Evolutionary conservation across 2,888 invertebrate genomes (phyloP), one percentile per base, ranked within the genome.

Genomic region (Choristoneura rosaceana): DNA sequence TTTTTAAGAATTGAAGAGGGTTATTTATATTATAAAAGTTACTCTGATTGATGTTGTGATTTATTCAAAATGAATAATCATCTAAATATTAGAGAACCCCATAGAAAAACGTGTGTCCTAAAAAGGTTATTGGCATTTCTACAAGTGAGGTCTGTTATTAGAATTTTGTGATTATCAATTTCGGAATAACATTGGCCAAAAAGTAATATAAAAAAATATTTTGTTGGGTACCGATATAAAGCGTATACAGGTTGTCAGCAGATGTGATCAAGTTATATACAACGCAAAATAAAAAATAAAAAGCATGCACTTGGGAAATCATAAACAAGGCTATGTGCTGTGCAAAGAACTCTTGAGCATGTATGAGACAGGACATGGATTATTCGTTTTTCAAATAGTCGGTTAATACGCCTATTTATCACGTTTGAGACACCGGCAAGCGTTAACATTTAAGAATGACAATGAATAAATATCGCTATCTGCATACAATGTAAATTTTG

Each of bases 291-390:
- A 14, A n/a, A 45, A 62, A 25, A 43, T 10, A 25, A 67, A 71
- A 71, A 43, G 45, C 62, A 71, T 68, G 67, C 62, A 8, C 15
- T 45, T 47, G 55, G 38, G 9, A 15, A 61, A 45, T 62, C 7
- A 45, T 8, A 33, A 41, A 55, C 52, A 47, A 60, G 25, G 17
- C 60, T 14, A 17, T 10, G 62, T 61, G n/a, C 25, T 34, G n/a
- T 10, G 45, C 33, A 33, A n/a, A n/a, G 12, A 63, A 17, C 17
- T 43, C 3, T 17, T 62, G 55, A 25, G 17, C 9, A 55, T 25
- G 55, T 55, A 55, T 25, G 25, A 47, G 4, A 55, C 52, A 25
- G n/a, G 15, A 50, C 3, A 55, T 55, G 55, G 12, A 25, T 55
- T 12, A 12, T 25, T 25, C 25, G n/a, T 17, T 55, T 25, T 25